phyloP scores from a whole-genome alignment of 2,888 invertebrate genomes.

The Netelia melanura region DNA sequence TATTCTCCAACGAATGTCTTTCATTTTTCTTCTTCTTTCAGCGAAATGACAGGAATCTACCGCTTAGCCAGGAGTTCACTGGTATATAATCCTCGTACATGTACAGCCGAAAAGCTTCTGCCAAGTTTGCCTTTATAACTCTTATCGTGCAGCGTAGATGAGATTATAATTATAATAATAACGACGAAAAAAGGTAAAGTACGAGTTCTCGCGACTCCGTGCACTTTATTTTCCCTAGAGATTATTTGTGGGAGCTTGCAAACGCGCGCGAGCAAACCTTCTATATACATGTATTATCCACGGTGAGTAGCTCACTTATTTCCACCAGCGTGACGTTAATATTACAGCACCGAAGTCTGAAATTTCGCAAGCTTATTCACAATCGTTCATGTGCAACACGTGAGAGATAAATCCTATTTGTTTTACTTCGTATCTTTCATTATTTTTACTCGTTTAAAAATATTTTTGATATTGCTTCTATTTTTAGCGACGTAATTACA shows the following conservation, averaged over 20 bases:
- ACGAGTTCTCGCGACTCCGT: background rate
- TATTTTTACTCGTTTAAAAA: background rate
- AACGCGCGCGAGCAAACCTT: conserved; percentile 14
- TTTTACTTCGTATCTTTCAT: background rate
- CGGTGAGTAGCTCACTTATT: background rate
- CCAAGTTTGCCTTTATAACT: conserved; percentile 36
- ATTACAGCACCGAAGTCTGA: background rate
- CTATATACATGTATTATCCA: background rate
- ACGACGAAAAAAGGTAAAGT: conserved; percentile 18
- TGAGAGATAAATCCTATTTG: conserved; percentile 21
- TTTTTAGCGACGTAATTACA: background rate
- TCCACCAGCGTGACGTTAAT: conserved; percentile 4
- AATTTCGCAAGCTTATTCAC: conserved; percentile 2
- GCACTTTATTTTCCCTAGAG: conserved; percentile 40
- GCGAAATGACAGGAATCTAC: background rate
- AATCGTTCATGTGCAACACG: conserved; percentile 17
- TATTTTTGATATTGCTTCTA: background rate
- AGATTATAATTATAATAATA: conserved; percentile 55
- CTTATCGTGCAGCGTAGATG: conserved; percentile 25
- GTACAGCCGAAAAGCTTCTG: conserved; percentile 1
- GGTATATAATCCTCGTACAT: background rate
- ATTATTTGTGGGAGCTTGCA: conserved; percentile 45
- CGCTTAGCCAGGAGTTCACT: background rate
- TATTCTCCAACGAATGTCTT: background rate
- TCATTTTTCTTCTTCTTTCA: conserved; percentile 1